phyloP scores from a whole-genome alignment of 2,113 vertebrate genomes.

The Athene noctua region DNA sequence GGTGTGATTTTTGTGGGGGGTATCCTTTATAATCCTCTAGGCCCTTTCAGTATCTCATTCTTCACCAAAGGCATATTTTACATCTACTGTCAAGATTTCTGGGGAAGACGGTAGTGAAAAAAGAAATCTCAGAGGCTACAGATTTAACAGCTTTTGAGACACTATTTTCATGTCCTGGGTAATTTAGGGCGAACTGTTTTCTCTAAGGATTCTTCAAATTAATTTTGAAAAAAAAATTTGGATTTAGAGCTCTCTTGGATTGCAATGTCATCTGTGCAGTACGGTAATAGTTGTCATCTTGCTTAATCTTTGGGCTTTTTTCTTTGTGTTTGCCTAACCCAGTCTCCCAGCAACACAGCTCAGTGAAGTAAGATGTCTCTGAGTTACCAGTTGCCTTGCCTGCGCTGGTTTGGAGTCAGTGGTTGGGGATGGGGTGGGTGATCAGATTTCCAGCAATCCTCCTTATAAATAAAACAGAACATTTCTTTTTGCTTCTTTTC shows the following conservation, averaged over 20 bases:
- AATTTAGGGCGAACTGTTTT: not conserved
- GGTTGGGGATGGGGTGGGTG: not conserved
- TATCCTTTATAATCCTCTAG: not conserved
- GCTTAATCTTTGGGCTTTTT: constrained; percentile 29
- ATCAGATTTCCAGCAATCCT: not conserved
- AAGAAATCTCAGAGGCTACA: not conserved
- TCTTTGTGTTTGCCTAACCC: constrained; percentile 28
- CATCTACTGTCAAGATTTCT: not conserved
- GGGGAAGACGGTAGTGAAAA: not conserved
- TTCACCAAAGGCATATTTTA: not conserved
- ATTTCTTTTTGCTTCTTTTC: not conserved
- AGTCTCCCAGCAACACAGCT: constrained; percentile 24
- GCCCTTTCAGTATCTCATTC: not conserved
- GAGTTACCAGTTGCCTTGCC: not conserved
- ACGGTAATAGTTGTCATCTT: not conserved
- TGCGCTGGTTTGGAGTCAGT: not conserved
- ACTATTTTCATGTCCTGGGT: not conserved
- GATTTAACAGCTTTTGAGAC: not conserved
- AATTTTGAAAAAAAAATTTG: constrained; percentile 1
- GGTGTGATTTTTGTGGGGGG: not conserved
- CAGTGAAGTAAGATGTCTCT: not conserved
- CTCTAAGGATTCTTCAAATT: constrained; percentile 3
- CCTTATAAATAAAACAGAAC: not conserved
- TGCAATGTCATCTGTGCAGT: constrained; percentile 10
- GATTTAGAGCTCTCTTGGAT: not conserved